Base-by-base conservation (phyloP, 2,888 invertebrate species). In the Sinodicranocentrus sp. region DNA sequence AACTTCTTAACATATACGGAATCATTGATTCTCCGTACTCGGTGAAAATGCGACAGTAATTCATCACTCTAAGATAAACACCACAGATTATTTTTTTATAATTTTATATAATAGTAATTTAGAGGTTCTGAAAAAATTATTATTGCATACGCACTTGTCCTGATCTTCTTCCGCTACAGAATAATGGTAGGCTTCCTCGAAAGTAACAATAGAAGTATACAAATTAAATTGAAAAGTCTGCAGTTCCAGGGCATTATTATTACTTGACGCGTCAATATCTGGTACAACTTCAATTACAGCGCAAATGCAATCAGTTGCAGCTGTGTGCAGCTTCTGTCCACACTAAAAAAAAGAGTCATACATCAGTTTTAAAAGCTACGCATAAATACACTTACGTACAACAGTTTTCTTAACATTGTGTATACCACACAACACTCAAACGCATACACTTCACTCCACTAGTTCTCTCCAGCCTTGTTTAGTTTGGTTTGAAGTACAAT, bases 21-120 rank as follows among this genome's bases (percentile, higher is more conserved):
- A 98, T 92, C 90, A 98, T 96, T 6, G 97, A 94, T 91, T 99
- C 98, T 0, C 95, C 97, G 85, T 98, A 91, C 90, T 98, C 98
- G 1, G 98, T 98, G 90, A 99, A 99, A 88, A 99, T 94, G 87
- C 98, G 93, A 88, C 97, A 97, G 91, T 97, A 98, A 90, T 98
- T 98, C 85, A 96, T 94, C 1, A 97, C 95, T 89, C 94, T 94
- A 89, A 44, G 17, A 10, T 52, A 39, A 17, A 52, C 52, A 52
- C n/a, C 6, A 48, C 6, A 10, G 48, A 48, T 48, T 48, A 48
- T n/a, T 13, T 39, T 39, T 39, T 39, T 39, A 39, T 39, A n/a
- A n/a, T n/a, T n/a, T n/a, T n/a, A n/a, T n/a, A n/a, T n/a, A n/a
- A n/a, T n/a, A n/a, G n/a, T n/a, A n/a, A n/a, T n/a, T n/a, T n/a